Evolutionary conservation across 2,888 invertebrate genomes (phyloP), one percentile per base, ranked within the genome.

Genomic region (Toxonevra muliebris): DNA sequence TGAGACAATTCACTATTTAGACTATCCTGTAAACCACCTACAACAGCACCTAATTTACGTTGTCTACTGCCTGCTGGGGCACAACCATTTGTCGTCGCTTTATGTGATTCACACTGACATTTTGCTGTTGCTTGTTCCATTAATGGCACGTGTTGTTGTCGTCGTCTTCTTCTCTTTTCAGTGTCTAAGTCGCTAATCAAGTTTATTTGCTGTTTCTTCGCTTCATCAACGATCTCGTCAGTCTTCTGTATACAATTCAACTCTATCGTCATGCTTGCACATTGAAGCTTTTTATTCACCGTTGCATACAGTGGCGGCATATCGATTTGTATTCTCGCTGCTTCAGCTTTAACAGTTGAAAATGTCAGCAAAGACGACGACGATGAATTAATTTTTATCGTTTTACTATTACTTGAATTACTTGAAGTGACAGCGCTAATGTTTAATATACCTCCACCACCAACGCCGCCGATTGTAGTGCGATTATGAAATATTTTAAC

Each of bases 401-500:
- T 54, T 45, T 72, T 66, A 66, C 40, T 57, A 50, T 40, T 52
- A 15, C 19, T 59, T 65, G 43, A 42, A 59, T 58, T 53, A 55
- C 42, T 42, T 61, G 66, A 68, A 41, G 63, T 69, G 48, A 65
- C 67, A 59, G 50, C 62, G 64, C 66, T 72, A 57, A 45, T 65
- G 45, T 58, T 57, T 52, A 19, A n/a, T 41, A 42, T 42, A 19
- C 54, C 52, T 43, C 41, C 48, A 53, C 50, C 59, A 48, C 66
- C 65, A 69, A 52, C 69, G 66, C 50, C 68, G 69, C 69, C 68
- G 67, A 61, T 66, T 65, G 65, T 54, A 65, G 74, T 79, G 73
- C 82, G 83, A 76, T 83, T 83, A 79, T 81, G 84, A 80, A 83
- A 83, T 72, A 81, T 79, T 76, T 82, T 83, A 69, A 81, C 79